Evolutionary conservation across 2,113 vertebrate genomes (phyloP).

Genomic region (Erythrocercus mccallii): DNA sequence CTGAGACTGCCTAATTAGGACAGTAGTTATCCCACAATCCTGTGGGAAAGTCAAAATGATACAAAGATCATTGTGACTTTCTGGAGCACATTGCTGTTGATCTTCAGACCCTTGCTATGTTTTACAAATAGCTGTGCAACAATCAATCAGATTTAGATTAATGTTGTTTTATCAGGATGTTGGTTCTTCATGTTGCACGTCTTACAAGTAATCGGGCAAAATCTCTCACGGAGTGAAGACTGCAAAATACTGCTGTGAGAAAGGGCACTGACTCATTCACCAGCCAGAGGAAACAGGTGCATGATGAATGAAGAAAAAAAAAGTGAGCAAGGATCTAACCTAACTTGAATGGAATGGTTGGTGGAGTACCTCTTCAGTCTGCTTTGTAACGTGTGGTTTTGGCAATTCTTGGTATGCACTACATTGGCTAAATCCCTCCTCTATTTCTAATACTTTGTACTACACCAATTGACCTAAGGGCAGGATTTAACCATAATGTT

Average conservation of each 20-base stretch:
- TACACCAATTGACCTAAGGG: not conserved
- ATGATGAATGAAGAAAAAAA: not conserved
- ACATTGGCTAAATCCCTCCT: not conserved
- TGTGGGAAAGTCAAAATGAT: not conserved
- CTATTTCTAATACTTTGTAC: not conserved
- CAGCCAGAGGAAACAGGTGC: not conserved
- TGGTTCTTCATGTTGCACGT: not conserved
- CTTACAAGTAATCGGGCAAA: not conserved
- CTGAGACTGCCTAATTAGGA: not conserved
- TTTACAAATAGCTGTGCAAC: not conserved
- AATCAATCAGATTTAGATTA: not conserved
- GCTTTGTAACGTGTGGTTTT: not conserved
- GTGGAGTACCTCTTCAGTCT: not conserved
- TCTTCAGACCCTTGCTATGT: not conserved
- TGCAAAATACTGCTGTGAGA: not conserved
- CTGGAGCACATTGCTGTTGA: not conserved
- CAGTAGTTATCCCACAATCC: not conserved
- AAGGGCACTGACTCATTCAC: not conserved
- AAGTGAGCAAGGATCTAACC: not conserved
- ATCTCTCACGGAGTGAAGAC: not conserved
- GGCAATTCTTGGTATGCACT: not conserved
- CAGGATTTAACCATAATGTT: not conserved
- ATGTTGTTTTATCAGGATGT: not conserved
- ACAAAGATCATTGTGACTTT: rapidly evolving
- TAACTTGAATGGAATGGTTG: not conserved